These are phyloP conservation scores for Ailuropoda melanoleuca DNA, from an alignment of 2,113 vertebrate species.

Conservation along the genomic window DNA sequence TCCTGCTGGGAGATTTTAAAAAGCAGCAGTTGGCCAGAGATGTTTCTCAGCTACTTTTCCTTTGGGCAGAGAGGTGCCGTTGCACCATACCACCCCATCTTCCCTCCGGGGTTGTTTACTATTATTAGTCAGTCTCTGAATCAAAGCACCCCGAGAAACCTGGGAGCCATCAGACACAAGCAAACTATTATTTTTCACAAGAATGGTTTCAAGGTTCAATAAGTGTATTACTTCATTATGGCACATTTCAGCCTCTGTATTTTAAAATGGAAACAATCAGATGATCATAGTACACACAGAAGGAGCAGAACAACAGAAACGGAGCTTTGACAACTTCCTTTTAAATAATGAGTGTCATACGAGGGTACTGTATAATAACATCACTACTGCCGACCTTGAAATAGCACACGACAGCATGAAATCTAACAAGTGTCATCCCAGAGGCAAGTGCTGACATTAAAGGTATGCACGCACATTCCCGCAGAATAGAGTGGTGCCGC, in stretches of 20 bases:
- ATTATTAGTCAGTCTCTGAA: not conserved
- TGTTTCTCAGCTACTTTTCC: not conserved
- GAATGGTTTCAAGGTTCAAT: not conserved
- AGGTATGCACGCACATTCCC: not conserved
- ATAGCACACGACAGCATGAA: not conserved
- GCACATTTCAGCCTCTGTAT: not conserved
- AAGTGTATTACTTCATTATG: not conserved
- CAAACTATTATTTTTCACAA: not conserved
- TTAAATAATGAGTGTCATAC: not conserved
- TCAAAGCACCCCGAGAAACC: not conserved
- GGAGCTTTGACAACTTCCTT: not conserved
- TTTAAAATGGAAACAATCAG: not conserved
- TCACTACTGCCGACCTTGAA: not conserved
- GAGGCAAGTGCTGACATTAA: not conserved
- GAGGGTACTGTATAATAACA: not conserved
- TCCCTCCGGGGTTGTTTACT: not conserved
- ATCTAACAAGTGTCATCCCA: not conserved
- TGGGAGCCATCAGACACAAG: not conserved
- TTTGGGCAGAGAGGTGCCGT: not conserved
- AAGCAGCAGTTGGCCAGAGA: not conserved
- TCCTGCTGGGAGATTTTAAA: not conserved
- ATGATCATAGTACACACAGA: not conserved
- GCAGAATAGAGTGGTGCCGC: not conserved
- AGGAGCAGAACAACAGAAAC: not conserved
- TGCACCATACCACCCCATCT: accelerated